A percentile compares a stretch with the other conserved stretches of the same genome.
Evolutionary conservation across 2,113 vertebrate genomes (phyloP).

Genomic region (Notarius quadriscutis): DNA sequence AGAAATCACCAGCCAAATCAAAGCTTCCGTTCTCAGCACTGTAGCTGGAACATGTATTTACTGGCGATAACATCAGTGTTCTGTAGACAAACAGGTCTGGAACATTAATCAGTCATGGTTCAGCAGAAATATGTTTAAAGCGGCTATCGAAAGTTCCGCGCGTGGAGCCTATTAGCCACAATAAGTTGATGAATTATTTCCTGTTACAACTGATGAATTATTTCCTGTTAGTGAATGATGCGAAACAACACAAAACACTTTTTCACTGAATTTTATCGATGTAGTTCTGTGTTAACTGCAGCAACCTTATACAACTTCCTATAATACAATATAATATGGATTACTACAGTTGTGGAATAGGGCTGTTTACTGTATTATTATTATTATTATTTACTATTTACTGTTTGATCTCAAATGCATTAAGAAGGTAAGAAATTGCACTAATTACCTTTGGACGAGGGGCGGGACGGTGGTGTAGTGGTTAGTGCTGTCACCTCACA

Average conservation of each 20-base stretch:
- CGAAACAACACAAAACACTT: neutral
- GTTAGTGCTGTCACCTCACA: too few relatives aligned
- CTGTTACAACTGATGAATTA: neutral
- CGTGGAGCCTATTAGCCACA: neutral
- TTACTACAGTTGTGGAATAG: too few relatives aligned
- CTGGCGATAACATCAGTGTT: neutral
- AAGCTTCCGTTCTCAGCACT: neutral
- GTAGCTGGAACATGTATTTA: too few relatives aligned
- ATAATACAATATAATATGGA: too few relatives aligned
- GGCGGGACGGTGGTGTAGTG: too few relatives aligned
- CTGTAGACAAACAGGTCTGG: neutral
- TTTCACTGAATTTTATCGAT: neutral
- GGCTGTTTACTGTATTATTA: too few relatives aligned
- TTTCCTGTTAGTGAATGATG: neutral
- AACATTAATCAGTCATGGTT: neutral
- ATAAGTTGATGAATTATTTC: too few relatives aligned
- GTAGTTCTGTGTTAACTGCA: neutral
- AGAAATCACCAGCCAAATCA: neutral
- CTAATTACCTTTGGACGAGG: too few relatives aligned
- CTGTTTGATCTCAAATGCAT: too few relatives aligned
- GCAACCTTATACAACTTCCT: neutral
- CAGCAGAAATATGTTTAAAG: neutral
- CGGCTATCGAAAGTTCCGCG: neutral
- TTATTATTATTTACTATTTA: too few relatives aligned
- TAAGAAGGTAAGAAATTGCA: too few relatives aligned